Evolutionary conservation across 2,113 vertebrate genomes (phyloP).

Genomic region (Nestor notabilis): DNA sequence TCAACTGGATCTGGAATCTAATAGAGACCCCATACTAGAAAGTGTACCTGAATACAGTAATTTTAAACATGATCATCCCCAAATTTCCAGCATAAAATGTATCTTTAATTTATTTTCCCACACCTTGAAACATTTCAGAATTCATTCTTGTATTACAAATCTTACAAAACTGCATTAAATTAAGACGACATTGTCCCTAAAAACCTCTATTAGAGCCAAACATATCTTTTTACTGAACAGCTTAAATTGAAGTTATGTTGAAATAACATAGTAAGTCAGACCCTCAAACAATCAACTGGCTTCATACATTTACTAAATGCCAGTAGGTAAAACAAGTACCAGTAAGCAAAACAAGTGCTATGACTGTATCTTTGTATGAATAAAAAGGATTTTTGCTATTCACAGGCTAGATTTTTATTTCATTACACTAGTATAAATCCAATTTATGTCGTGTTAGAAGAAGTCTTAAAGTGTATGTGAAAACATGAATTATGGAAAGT

Average conservation of each 20-base stretch:
- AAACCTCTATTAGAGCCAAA: not conserved
- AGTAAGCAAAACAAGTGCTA: not conserved
- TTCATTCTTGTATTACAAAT: not conserved
- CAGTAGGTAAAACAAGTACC: not conserved
- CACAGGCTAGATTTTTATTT: not conserved
- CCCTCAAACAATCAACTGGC: not conserved
- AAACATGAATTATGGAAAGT: not conserved
- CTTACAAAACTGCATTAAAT: not conserved
- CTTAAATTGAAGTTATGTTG: not conserved
- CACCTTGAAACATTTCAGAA: fast-evolving
- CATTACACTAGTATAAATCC: not conserved
- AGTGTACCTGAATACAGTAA: fast-evolving
- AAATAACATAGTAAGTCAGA: not conserved
- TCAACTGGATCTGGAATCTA: fast-evolving
- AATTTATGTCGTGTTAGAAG: not conserved
- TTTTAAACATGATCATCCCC: not conserved
- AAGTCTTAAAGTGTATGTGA: not conserved
- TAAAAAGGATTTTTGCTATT: not conserved
- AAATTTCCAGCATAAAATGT: not conserved
- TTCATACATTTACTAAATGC: not conserved
- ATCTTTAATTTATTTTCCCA: not conserved
- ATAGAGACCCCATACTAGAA: not conserved
- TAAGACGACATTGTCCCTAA: not conserved
- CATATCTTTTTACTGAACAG: not conserved
- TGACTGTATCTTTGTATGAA: not conserved